phyloP scores from a whole-genome alignment of 1,140 invertebrate species.

The Ceratosolen solmsi region DNA sequence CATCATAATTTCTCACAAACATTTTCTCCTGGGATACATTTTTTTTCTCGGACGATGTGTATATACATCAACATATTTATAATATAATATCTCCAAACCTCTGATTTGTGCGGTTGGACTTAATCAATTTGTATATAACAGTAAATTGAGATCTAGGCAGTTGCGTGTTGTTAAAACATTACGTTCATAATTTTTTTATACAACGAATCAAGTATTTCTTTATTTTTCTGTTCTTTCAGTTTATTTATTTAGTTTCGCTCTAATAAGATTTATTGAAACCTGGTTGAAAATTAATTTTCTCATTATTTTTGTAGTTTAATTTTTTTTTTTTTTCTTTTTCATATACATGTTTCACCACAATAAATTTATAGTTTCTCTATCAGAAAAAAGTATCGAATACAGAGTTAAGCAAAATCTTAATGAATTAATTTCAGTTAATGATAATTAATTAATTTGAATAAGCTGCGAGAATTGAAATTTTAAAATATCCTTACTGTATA shows the following conservation, averaged over 20 bases:
- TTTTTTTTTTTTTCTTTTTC: constrained; percentile 13
- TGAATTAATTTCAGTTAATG: too few species aligned
- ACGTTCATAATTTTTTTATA: constrained; percentile 59
- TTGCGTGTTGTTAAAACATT: constrained; percentile 63
- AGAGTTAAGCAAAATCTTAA: too few species aligned
- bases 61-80: constrained; percentile 57
- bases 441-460: too few species aligned
- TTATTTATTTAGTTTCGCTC: constrained; percentile 22
- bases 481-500: constrained; percentile 6
- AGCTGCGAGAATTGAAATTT: background rate
- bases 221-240: background rate
- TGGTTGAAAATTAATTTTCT: constrained; percentile 23
- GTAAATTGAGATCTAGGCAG: constrained; percentile 70
- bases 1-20: background rate
- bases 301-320: too few species aligned
- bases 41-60: background rate
- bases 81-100: constrained; percentile 67
- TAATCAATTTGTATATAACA: constrained; percentile 63
- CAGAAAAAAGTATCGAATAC: too few species aligned
- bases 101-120: constrained; percentile 72
- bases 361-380: too few species aligned
- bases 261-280: constrained; percentile 3
- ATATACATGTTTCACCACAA: too few species aligned
- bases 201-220: constrained; percentile 54
- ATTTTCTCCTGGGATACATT: background rate